Evolutionary conservation across 2,888 invertebrate genomes (phyloP).

Genomic region (Apocheima hispidaria): DNA sequence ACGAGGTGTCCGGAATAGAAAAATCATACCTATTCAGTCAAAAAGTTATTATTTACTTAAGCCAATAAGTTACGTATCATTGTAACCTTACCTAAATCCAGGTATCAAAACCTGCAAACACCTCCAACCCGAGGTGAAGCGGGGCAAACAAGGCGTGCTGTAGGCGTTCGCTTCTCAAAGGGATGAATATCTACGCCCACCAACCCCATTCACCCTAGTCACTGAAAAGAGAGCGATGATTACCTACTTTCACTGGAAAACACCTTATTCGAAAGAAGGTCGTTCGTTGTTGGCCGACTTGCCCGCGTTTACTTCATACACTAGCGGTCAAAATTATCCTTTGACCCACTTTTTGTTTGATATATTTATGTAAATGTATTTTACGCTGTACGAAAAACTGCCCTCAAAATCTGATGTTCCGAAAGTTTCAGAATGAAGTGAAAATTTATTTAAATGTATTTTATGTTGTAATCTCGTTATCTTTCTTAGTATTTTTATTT

Average conservation of each 20-base stretch:
- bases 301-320: slow-evolving; percentile 9
- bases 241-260: slow-evolving; percentile 36
- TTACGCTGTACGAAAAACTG: slow-evolving; percentile 8
- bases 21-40: too few species aligned
- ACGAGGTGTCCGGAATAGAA: too few species aligned
- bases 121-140: slow-evolving; percentile 20
- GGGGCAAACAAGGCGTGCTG: slow-evolving; percentile 29
- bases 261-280: slow-evolving; percentile 33
- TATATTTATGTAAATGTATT: slow-evolving; percentile 20
- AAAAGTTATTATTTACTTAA: too few species aligned
- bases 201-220: slow-evolving; percentile 39
- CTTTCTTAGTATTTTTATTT: not conserved
- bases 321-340: slow-evolving; percentile 24
- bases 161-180: slow-evolving; percentile 38
- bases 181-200: slow-evolving; percentile 44
- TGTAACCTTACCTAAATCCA: slow-evolving; percentile 1
- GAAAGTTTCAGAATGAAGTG: slow-evolving; percentile 5
- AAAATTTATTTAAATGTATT: slow-evolving; percentile 20
- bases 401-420: slow-evolving; percentile 12
- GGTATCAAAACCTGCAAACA: slow-evolving; percentile 23
- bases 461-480: slow-evolving; percentile 8
- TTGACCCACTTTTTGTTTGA: slow-evolving; percentile 17
- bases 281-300: slow-evolving; percentile 21
- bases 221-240: slow-evolving; percentile 42
- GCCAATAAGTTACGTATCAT: not conserved